These are phyloP conservation scores for Discoglossus pictus DNA, from an alignment of 2,797 vertebrate species.

Conservation along the genomic window DNA sequence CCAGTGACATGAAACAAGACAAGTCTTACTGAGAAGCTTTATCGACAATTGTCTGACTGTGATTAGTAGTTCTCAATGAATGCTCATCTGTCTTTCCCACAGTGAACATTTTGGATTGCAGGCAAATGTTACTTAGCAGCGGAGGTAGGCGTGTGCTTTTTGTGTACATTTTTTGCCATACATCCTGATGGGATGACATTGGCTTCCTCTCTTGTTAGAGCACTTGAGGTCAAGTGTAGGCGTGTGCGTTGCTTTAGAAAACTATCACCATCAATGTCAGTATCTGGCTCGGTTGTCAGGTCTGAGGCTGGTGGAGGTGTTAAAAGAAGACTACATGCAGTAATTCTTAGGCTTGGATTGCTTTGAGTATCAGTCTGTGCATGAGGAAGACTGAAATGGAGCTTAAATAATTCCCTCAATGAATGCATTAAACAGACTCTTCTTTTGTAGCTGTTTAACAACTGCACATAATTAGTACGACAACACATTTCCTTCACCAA, in stretches of 20 bases:
- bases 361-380: slow-evolving; percentile 68
- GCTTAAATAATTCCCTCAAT: slow-evolving; percentile 72
- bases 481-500: slow-evolving; percentile 65
- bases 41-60: slow-evolving; percentile 58
- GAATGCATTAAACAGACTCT: slow-evolving; percentile 67
- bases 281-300: slow-evolving; percentile 52
- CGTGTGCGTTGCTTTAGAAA: slow-evolving; percentile 71
- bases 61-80: slow-evolving; percentile 62
- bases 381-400: slow-evolving; percentile 70
- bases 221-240: slow-evolving; percentile 70
- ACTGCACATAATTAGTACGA: slow-evolving; percentile 71
- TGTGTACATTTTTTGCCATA: slow-evolving; percentile 60
- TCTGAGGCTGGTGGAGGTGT: slow-evolving; percentile 49
- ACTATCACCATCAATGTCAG: slow-evolving; percentile 59
- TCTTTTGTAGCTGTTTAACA: slow-evolving; percentile 68
- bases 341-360: slow-evolving; percentile 69
- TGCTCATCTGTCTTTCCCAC: slow-evolving; percentile 63
- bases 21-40: slow-evolving; percentile 58
- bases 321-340: slow-evolving; percentile 68
- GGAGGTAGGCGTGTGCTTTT: slow-evolving; percentile 52
- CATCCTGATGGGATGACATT: slow-evolving; percentile 56
- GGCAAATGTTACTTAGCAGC: slow-evolving; percentile 69
- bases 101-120: slow-evolving; percentile 58
- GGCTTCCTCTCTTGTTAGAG: slow-evolving; percentile 62
- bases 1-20: slow-evolving; percentile 41